A percentile compares a stretch with the other conserved stretches of the same genome.
Conservation (phyloP, 1,140 invertebrate species). For the Nixonia krombeini region DNA sequence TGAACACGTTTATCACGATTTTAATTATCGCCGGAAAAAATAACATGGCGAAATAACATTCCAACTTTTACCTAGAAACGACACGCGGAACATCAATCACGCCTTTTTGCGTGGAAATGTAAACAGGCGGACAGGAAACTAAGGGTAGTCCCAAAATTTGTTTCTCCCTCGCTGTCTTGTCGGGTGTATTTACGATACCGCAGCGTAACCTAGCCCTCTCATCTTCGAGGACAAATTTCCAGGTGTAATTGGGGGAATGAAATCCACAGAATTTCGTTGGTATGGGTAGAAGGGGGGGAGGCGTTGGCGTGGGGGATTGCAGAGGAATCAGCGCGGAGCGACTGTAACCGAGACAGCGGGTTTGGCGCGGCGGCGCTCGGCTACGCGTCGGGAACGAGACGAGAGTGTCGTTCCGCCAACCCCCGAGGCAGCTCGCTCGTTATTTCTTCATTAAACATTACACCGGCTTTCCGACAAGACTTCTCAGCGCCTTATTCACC, state of each 20-base stretch:
- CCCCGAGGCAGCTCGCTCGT: constrained; percentile 52
- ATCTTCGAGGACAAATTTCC: constrained; percentile 59
- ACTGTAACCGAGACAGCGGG: not conserved
- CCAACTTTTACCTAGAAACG: too few species aligned
- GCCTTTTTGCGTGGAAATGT: too few species aligned
- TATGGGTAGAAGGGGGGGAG: too few species aligned
- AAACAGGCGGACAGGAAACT: not conserved
- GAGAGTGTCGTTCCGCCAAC: constrained; percentile 48
- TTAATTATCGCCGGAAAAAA: too few species aligned
- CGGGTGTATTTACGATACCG: constrained; percentile 53
- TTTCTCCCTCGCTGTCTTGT: constrained; percentile 32
- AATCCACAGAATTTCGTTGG: constrained; percentile 60
- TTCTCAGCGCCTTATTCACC: constrained; percentile 48
- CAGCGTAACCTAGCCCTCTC: constrained; percentile 24
- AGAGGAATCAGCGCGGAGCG: not conserved
- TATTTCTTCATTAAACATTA: constrained; percentile 66
- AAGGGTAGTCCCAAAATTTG: constrained; percentile 5
- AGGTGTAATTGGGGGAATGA: constrained; percentile 66
- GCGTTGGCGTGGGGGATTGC: not conserved
- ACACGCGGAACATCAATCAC: too few species aligned
- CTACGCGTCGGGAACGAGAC: constrained; percentile 51
- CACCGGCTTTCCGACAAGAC: constrained; percentile 48
- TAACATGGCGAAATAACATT: too few species aligned
- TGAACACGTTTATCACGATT: too few species aligned
- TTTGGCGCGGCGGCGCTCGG: constrained; percentile 5